Conservation (phyloP, 2,888 invertebrate genomes). For the Folsomia candida region DNA sequence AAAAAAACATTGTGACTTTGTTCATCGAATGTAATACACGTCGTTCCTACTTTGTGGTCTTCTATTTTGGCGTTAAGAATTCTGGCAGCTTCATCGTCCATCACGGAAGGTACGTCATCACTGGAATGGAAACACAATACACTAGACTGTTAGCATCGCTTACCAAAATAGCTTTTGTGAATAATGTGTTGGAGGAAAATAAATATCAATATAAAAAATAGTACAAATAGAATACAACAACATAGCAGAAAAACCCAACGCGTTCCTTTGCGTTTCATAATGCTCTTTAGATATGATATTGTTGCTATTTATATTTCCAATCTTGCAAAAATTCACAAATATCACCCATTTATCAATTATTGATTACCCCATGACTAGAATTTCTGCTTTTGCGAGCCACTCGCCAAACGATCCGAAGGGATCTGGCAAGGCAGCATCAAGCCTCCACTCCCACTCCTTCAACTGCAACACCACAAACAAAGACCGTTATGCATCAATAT, state of each 20-base stretch:
- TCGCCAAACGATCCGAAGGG: conserved; percentile 81
- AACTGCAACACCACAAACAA: conserved; percentile 57
- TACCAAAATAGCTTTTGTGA: no score
- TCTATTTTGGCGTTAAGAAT: conserved; percentile 83
- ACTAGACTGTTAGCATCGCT: no score
- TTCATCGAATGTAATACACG: neutral
- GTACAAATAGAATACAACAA: neutral
- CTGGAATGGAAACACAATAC: no score
- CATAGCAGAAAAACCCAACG: no score
- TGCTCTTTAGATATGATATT: no score
- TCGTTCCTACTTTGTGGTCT: conserved; percentile 68
- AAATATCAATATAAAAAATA: neutral
- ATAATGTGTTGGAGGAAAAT: no score
- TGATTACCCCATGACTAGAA: conserved; percentile 67
- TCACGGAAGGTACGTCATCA: conserved; percentile 65
- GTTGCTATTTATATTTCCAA: no score
- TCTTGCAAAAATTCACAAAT: no score
- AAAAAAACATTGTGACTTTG: neutral
- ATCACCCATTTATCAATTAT: no score
- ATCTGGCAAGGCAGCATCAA: conserved; percentile 81
- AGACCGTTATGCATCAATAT: no score
- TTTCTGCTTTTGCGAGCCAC: conserved; percentile 87
- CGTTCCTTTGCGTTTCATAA: no score
- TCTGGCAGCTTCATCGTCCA: conserved; percentile 85
- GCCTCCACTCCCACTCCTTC: conserved; percentile 81